Evolutionary conservation across 2,797 vertebrate species (phyloP).

Genomic region (Sebastes dallii): DNA sequence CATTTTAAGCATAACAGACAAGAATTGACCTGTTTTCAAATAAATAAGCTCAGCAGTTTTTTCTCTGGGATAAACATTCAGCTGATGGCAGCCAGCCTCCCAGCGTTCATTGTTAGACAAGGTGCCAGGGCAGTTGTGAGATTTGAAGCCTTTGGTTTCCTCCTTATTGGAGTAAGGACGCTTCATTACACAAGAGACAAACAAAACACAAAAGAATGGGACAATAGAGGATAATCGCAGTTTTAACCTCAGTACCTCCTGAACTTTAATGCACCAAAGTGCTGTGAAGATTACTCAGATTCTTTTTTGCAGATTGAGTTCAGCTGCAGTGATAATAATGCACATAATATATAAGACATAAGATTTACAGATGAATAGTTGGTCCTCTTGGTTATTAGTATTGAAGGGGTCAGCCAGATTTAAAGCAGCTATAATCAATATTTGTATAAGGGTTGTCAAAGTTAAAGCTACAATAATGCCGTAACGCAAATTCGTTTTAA

Average conservation of each 20-base stretch:
- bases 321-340: not conserved
- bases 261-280: not conserved
- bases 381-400: not conserved
- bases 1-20: not conserved
- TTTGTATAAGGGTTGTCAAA: too few species aligned
- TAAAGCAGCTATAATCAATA: not conserved
- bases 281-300: not conserved
- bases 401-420: not conserved
- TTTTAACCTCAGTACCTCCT: not conserved
- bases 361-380: not conserved
- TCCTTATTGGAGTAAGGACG: constrained; percentile 8
- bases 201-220: not conserved
- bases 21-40: constrained; percentile 3
- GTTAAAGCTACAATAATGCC: too few species aligned
- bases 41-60: not conserved
- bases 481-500: too few species aligned
- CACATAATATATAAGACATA: not conserved
- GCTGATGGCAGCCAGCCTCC: constrained; percentile 2
- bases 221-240: not conserved
- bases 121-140: constrained; percentile 41
- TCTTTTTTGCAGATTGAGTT: not conserved
- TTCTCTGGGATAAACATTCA: constrained; percentile 22
- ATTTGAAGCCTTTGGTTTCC: constrained; percentile 58
- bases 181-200: not conserved
- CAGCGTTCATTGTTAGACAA: constrained; percentile 29